phyloP scores from a whole-genome alignment of 1,140 invertebrate genomes.

The Papilio polytes region DNA sequence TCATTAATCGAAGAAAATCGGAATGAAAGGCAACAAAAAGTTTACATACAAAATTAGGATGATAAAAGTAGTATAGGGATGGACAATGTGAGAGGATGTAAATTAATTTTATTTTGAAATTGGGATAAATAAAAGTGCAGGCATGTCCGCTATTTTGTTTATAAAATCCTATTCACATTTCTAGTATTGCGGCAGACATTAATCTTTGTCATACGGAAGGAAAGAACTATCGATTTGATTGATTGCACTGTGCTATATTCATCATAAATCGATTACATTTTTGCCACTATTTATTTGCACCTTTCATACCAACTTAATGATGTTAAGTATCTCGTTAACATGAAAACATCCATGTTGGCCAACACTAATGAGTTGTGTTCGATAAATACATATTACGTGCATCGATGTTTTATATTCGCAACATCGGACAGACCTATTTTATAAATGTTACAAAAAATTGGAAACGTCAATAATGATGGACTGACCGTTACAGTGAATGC shows the following conservation, averaged over 20 bases:
- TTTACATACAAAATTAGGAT: neutral
- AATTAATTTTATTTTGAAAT: neutral
- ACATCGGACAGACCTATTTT: neutral
- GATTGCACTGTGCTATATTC: neutral
- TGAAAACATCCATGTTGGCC: constrained; percentile 9
- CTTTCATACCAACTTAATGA: neutral
- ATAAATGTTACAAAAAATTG: constrained; percentile 12
- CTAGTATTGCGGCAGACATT: neutral
- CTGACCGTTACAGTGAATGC: constrained; percentile 17
- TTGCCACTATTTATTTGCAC: constrained; percentile 6
- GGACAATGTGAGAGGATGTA: neutral
- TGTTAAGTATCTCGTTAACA: neutral
- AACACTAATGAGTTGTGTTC: neutral
- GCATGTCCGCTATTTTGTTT: neutral
- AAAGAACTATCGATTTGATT: constrained; percentile 3
- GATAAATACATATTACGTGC: neutral
- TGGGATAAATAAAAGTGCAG: no score
- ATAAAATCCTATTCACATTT: neutral
- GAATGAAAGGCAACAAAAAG: neutral
- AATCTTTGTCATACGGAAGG: neutral
- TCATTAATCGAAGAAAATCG: neutral
- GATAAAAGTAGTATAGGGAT: neutral
- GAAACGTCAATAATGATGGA: constrained; percentile 18
- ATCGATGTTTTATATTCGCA: constrained; percentile 10
- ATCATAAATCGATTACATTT: constrained; percentile 2